Percentiles rank a stretch among this genome's conserved stretches.
Conservation (phyloP, 1,140 invertebrate species). For the Pseudomyrmex sp. region DNA sequence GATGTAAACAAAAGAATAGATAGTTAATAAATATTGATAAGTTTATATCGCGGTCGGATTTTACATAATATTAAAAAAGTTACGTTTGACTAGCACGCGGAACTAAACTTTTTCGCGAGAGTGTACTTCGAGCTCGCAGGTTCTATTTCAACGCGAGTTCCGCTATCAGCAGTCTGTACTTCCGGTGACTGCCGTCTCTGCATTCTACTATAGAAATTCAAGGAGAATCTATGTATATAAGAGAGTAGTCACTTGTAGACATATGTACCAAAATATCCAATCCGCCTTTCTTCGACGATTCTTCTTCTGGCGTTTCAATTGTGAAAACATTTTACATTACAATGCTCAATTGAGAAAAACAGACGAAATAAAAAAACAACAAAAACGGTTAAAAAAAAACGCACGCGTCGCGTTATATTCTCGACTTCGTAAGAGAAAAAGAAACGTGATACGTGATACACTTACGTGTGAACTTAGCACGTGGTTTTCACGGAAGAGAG, state of each 20-base stretch:
- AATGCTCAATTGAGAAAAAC: not conserved
- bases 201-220: constrained; percentile 23
- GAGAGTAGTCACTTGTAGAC: not conserved
- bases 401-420: constrained; percentile 11
- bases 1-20: not conserved
- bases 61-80: not conserved
- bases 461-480: constrained; percentile 10
- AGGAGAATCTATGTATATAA: constrained; percentile 19
- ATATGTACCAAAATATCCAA: constrained; percentile 4
- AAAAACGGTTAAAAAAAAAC: constrained; percentile 43
- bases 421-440: constrained; percentile 22
- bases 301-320: not conserved
- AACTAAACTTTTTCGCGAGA: constrained; percentile 60
- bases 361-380: not conserved
- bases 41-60: too few species aligned
- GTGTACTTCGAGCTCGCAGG: constrained; percentile 61
- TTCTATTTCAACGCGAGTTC: constrained; percentile 73
- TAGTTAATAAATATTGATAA: too few species aligned
- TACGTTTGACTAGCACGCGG: not conserved
- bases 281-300: not conserved
- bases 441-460: constrained; percentile 13
- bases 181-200: constrained; percentile 67
- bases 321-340: constrained; percentile 8
- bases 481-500: constrained; percentile 20
- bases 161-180: constrained; percentile 75